Base-by-base conservation (phyloP, 1,140 invertebrate species). In the Stenopsyche tienmushanensis region DNA sequence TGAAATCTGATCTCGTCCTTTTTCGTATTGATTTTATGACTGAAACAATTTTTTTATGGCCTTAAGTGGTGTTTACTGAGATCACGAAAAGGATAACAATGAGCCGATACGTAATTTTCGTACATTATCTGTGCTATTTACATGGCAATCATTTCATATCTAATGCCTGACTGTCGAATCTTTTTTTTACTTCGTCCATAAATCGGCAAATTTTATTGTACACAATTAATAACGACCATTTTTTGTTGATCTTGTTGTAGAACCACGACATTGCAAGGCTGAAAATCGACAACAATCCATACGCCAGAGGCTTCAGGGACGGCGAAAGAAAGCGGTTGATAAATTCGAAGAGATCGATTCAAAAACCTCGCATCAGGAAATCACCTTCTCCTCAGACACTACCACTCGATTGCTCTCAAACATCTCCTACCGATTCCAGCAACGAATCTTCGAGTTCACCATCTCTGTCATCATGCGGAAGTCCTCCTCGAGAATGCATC, bases 241-340 rank as follows among this genome's bases (percentile, higher is more conserved):
- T 34, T 9, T 25, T 13, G 15, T 15, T n/a, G 29, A 10, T 34
- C 29, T 54, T 54, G 26, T 54, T 54, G 17, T 42, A 60, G 57
- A 60, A 60, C 26, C 41, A 44, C 15, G 57, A 60, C 17, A 41
- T 60, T 9, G 57, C 57, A 2, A 34, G 34, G 23, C 24, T 60
- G 57, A 60, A 60, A 29, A 60, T 60, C 23, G 57, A 60, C 23
- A 47, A 60, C 3, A 60, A 60, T 47, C 57, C 57, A 1, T 60
- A 60, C 20, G 57, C 57, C 7, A 44, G 41, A 44, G 57, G 57
- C 17, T 60, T 60, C 57, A 60, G 57, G 26, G 42, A 60, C n/a
- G 29, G 57, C 15, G 57, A 60, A 13, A 60, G 57, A 20, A 60
- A 47, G 17, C 18, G 25, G 10, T n/a, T n/a, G n/a, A n/a, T n/a